Evolutionary conservation across 2,113 vertebrate genomes (phyloP), one percentile per base, ranked within the genome.

Genomic region (Australoheros scitulus): DNA sequence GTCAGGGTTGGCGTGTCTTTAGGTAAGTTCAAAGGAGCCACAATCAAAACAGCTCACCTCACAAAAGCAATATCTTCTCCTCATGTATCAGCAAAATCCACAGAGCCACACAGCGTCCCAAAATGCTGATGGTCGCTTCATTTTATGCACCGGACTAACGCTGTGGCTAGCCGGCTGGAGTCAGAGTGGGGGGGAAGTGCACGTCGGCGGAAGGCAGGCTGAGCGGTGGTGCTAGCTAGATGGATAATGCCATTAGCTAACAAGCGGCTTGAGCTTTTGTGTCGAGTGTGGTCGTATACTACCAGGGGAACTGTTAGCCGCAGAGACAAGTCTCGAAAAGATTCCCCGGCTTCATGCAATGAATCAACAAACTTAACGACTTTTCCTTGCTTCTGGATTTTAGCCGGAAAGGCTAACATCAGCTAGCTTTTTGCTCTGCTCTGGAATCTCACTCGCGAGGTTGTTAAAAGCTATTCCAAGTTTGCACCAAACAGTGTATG

Each of bases 61-160:
- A 95, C 76, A 92, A 88, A 91, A 89, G 84, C 82, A 90, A 84
- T 83, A 89, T 87, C 61, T 82, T 93, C 92, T 94, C 93, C 84
- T 94, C 94, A 90, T 93, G 93, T 95, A 95, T 96, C 90, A 94
- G 89, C 94, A 93, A 87, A 95, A 93, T 93, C 93, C 89, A 91
- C 88, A 93, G 86, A 94, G 88, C 90, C 93, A 84, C 88, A 85
- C 86, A 86, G 86, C 88, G 88, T 90, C 91, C 93, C 91, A 90
- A 91, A 94, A 91, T 43, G 92, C 92, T 91, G 90, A 88, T 89
- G 88, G 90, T 93, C 90, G 92, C 93, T 91, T 95, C 94, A 95
- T 96, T 93, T 95, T 95, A 90, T 93, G 86, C 91, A 94, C 90
- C 92, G 93, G 93, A 94, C 93, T 94, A 91, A 87, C 91, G 90